Base-by-base conservation (phyloP, 2,888 invertebrate genomes). In the Drosophila mercatorum region DNA sequence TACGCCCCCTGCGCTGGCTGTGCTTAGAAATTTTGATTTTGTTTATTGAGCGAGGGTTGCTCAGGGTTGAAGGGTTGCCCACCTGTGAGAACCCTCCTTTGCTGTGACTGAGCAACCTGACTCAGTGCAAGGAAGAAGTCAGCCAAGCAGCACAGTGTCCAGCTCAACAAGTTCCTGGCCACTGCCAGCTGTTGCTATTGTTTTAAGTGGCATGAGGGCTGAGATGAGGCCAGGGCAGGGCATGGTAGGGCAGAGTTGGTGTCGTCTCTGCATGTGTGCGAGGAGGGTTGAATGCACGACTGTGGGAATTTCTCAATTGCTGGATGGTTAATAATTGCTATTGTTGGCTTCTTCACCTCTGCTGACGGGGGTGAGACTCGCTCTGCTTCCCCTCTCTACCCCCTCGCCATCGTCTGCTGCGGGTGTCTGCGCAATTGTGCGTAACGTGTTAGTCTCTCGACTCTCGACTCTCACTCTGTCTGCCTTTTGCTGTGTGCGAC, bases 301-400 rank as follows among this genome's bases (percentile, higher is more conserved):
- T 90, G 90, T 90, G 90, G 89, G 90, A 90, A 90, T 79, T 89
- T 90, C 85, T 88, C 87, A 88, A 90, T 90, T 90, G 90, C 88
- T 91, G 79, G 81, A 81, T 85, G 88, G 73, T 80, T 86, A 83
- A 88, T 88, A 88, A 88, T 88, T 88, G 88, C 83, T 87, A 83
- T 89, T 89, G 86, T 84, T 84, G 84, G 85, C 84, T 84, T 84
- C 84, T 75, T 88, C 88, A 85, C 88, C 85, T 84, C 72, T 53
- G 68, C 28, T 3, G 28, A 28, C 28, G 28, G 28, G 28, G 28
- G 28, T 34, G 12, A 17, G 51, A 34, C 34, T 36, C 40, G 6
- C 5, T n/a, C n/a, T 5, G 11, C 14, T 0, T n/a, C 26, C 26
- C 3, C 26, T 7, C 7, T 34, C 31, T 31, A 1, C 14, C 17